Conservation (phyloP, 2,888 invertebrate genomes). For the Rhamphomyia laevipes region DNA sequence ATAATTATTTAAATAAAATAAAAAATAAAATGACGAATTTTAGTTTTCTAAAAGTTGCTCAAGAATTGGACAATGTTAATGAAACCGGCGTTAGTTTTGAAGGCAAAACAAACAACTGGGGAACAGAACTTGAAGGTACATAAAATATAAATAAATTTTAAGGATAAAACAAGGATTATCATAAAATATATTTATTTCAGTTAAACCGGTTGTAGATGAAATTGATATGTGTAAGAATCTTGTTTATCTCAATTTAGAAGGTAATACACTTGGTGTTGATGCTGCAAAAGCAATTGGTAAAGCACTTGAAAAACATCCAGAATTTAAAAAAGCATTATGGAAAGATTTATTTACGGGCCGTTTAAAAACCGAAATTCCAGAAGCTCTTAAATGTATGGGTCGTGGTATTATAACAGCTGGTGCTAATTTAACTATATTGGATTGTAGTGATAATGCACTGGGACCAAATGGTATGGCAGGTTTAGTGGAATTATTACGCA, state of each 20-base stretch:
- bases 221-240: constrained; percentile 59
- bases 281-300: constrained; percentile 78
- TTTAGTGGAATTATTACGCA: constrained; percentile 67
- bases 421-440: constrained; percentile 69
- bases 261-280: constrained; percentile 84
- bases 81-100: constrained; percentile 65
- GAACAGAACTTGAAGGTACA: constrained; percentile 68
- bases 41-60: constrained; percentile 11
- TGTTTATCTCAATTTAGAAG: constrained; percentile 69
- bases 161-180: constrained; percentile 1
- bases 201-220: constrained; percentile 60
- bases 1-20: neutral
- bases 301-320: constrained; percentile 63
- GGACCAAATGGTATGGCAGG: constrained; percentile 91
- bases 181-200: constrained; percentile 37
- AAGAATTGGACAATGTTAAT: constrained; percentile 18
- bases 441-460: constrained; percentile 94
- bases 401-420: constrained; percentile 69
- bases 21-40: constrained; percentile 7
- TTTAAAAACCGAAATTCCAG: constrained; percentile 89
- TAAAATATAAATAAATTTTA: constrained; percentile 7
- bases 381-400: constrained; percentile 68
- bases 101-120: constrained; percentile 64
- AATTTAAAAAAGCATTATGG: constrained; percentile 75
- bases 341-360: constrained; percentile 96